A percentile compares a stretch with the other conserved stretches of the same genome.
Conservation (phyloP, 2,797 vertebrate species). For the Lophotriccus pileatus region DNA sequence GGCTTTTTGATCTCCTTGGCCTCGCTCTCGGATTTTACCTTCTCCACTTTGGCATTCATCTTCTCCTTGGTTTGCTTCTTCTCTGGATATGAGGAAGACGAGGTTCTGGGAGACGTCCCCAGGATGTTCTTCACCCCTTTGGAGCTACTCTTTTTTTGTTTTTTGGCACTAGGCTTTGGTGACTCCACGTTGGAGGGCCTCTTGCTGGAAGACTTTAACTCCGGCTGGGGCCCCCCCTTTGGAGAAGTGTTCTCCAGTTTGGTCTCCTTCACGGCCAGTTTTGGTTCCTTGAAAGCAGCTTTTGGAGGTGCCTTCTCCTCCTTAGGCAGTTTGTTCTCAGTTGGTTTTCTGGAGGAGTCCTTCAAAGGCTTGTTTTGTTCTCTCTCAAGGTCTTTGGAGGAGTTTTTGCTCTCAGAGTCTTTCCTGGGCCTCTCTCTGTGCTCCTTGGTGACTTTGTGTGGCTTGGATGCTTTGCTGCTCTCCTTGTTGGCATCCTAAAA, state of each 20-base stretch:
- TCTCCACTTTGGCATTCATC: slow-evolving; percentile 80
- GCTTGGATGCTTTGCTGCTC: slow-evolving; percentile 88
- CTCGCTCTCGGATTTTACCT: slow-evolving; percentile 86
- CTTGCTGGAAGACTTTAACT: slow-evolving; percentile 89
- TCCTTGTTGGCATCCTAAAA: slow-evolving; percentile 82
- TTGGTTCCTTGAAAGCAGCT: slow-evolving; percentile 97
- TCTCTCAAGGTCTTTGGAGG: slow-evolving; percentile 85
- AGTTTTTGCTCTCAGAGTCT: slow-evolving; percentile 93
- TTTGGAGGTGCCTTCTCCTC: slow-evolving; percentile 93
- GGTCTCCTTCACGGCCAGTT: slow-evolving; percentile 92
- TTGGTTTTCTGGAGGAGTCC: slow-evolving; percentile 85
- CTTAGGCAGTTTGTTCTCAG: slow-evolving; percentile 88
- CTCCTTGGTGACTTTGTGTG: slow-evolving; percentile 94
- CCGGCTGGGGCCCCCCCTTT: slow-evolving; percentile 87
- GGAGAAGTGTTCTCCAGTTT: slow-evolving; percentile 94
- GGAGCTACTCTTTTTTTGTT: slow-evolving; percentile 91
- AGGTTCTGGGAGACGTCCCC: slow-evolving; percentile 83
- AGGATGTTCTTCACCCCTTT: slow-evolving; percentile 86
- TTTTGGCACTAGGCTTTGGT: slow-evolving; percentile 92
- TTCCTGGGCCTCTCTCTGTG: slow-evolving; percentile 93
- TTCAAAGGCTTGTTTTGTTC: slow-evolving; percentile 84
- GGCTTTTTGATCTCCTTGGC: slow-evolving; percentile 88
- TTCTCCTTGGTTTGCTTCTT: slow-evolving; percentile 93
- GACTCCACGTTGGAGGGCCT: slow-evolving; percentile 89
- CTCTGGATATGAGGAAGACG: slow-evolving; percentile 82